Conservation (phyloP, 2,797 vertebrate species). For the Semaprochilodus insignis region DNA sequence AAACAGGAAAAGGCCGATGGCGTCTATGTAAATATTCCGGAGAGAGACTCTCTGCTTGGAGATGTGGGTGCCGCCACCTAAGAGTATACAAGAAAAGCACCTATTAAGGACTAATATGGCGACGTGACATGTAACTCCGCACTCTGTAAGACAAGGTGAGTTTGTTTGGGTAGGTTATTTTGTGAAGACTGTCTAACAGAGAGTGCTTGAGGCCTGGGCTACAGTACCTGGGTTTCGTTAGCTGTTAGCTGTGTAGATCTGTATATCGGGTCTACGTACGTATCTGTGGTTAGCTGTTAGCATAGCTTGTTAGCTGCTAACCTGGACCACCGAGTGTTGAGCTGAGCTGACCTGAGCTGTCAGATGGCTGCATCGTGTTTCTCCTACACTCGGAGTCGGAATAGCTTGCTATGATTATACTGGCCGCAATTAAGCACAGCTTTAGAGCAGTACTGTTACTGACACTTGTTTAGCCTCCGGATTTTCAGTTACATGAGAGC, state of each 20-base stretch:
- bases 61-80: constrained; percentile 46
- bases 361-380: background rate
- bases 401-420: background rate
- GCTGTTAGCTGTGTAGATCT: constrained; percentile 15
- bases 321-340: constrained; percentile 37
- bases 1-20: constrained; percentile 38
- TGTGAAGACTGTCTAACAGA: background rate
- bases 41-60: constrained; percentile 37
- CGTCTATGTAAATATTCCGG: constrained; percentile 55
- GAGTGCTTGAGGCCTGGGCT: constrained; percentile 20
- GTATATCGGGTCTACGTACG: background rate
- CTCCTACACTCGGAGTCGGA: background rate
- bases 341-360: background rate
- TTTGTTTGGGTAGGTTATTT: background rate
- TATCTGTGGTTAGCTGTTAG: background rate
- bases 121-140: constrained; percentile 38
- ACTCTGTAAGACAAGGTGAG: constrained; percentile 44
- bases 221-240: constrained; percentile 6
- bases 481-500: background rate
- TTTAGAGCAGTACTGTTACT: background rate
- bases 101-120: constrained; percentile 31
- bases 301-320: constrained; percentile 22
- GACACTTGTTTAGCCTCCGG: background rate
- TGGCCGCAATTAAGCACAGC: background rate
- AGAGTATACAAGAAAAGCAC: constrained; percentile 19